Percentiles rank a stretch among this genome's conserved stretches.
Conservation (phyloP, 2,797 vertebrate genomes). For the Hoplostethus mediterraneus region DNA sequence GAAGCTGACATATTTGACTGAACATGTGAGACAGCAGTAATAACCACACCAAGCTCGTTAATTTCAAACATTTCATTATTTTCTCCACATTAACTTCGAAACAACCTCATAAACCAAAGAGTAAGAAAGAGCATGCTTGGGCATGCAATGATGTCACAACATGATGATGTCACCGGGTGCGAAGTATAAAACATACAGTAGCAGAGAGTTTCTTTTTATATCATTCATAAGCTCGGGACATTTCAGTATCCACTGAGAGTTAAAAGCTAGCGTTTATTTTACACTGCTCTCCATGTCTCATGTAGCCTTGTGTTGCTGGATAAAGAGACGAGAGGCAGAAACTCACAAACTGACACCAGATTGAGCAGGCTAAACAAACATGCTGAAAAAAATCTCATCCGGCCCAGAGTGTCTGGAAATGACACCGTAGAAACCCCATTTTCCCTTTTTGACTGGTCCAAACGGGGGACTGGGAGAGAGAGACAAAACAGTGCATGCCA, state of each 20-base stretch:
- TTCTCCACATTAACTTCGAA: constrained; percentile 87
- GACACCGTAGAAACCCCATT: constrained; percentile 74
- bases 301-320: constrained; percentile 81
- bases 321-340: constrained; percentile 78
- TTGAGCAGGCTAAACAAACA: constrained; percentile 88
- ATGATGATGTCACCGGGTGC: constrained; percentile 87
- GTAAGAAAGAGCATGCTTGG: constrained; percentile 89
- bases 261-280: constrained; percentile 85
- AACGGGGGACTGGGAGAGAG: constrained; percentile 55
- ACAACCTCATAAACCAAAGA: constrained; percentile 90
- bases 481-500: constrained; percentile 83
- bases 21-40: constrained; percentile 32
- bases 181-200: constrained; percentile 89
- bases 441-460: constrained; percentile 66
- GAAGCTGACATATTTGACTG: background rate
- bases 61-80: constrained; percentile 89
- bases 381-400: constrained; percentile 84
- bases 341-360: constrained; percentile 85
- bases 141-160: constrained; percentile 91
- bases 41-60: constrained; percentile 70
- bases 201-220: constrained; percentile 81
- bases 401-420: constrained; percentile 78
- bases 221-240: constrained; percentile 85
- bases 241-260: constrained; percentile 83
- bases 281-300: constrained; percentile 83